Percentiles rank a stretch among this genome's conserved stretches.
Conservation (phyloP, 2,113 vertebrate genomes). For the Thomomys bottae region DNA sequence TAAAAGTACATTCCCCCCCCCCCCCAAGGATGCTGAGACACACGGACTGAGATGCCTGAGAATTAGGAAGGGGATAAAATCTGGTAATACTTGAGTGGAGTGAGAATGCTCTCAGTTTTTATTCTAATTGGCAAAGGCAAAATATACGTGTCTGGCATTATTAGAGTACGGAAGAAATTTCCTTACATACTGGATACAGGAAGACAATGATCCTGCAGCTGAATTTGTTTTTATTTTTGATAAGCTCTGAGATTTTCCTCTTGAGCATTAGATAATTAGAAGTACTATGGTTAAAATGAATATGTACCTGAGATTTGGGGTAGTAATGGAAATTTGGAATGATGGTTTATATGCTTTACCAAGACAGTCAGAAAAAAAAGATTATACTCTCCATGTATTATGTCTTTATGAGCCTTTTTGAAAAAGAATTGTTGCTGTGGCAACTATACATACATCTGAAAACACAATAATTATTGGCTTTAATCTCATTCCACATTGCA, state of each 20-base stretch:
- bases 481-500: not conserved
- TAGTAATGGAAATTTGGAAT: not conserved
- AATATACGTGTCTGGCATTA: not conserved
- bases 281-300: not conserved
- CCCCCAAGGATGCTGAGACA: constrained; percentile 11
- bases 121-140: not conserved
- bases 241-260: not conserved
- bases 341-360: not conserved
- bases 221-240: not conserved
- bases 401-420: not conserved
- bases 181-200: not conserved
- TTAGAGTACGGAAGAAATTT: not conserved
- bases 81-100: not conserved
- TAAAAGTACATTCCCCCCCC: constrained; percentile 20
- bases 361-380: not conserved
- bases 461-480: not conserved
- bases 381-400: not conserved
- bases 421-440: constrained; percentile 30
- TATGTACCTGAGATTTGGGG: no score
- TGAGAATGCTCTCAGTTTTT: constrained; percentile 28
- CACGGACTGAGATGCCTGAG: not conserved
- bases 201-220: not conserved
- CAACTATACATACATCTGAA: constrained; percentile 1
- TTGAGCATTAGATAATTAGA: not conserved
- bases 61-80: constrained; percentile 9